Percentiles rank a stretch among this genome's conserved stretches.
phyloP scores from a whole-genome alignment of 2,888 invertebrate species.

The Linnaemya tessellans region DNA sequence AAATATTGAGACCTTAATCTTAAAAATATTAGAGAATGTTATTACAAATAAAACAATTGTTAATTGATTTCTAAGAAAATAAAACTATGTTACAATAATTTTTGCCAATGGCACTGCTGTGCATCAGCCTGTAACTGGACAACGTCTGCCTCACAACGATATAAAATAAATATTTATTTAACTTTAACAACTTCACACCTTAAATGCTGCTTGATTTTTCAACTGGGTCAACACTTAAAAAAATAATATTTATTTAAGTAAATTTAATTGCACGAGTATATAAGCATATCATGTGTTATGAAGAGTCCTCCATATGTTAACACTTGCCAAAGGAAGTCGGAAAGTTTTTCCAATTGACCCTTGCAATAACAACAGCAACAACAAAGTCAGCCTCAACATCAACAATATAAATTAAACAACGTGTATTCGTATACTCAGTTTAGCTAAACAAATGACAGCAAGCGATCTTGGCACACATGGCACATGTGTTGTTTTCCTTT shows the following conservation, averaged over 20 bases:
- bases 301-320: neutral
- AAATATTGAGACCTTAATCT: no score
- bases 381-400: neutral
- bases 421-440: constrained; percentile 59
- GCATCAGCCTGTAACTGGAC: no score
- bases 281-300: neutral
- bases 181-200: neutral
- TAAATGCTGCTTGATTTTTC: neutral
- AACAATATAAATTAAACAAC: constrained; percentile 61
- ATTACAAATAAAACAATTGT: no score
- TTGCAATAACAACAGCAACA: constrained; percentile 15
- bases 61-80: no score
- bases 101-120: no score
- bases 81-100: no score
- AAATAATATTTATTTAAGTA: constrained; percentile 4
- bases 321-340: constrained; percentile 9
- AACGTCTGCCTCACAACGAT: no score
- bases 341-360: constrained; percentile 65
- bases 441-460: constrained; percentile 73
- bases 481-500: constrained; percentile 73
- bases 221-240: constrained; percentile 5
- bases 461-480: constrained; percentile 81
- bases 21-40: no score
- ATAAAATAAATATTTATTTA: neutral
- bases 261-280: neutral